A percentile compares a stretch with the other conserved stretches of the same genome.
Conservation (phyloP, 2,797 vertebrate species). For the Peromyscus eremicus region DNA sequence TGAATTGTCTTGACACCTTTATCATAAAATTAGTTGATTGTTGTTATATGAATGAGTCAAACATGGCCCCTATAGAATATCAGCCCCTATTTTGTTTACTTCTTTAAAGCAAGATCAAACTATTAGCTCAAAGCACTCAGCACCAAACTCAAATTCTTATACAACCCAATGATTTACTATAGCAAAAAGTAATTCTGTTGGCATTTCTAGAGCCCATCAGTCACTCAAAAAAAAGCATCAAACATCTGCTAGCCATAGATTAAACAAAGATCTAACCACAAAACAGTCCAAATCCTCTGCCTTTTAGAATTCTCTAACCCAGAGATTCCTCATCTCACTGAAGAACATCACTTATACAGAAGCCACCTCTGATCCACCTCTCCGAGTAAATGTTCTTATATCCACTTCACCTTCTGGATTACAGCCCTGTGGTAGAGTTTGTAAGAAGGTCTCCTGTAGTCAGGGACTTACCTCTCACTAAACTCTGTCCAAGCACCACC, state of each 20-base stretch:
- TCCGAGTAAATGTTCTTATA: not conserved
- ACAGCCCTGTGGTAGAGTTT: not conserved
- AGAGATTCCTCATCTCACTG: not conserved
- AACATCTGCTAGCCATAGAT: not conserved
- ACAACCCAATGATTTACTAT: not conserved
- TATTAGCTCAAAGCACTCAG: not conserved
- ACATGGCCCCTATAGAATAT: not conserved
- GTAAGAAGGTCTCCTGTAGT: not conserved
- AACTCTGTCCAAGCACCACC: not conserved
- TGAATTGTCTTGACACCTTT: not conserved
- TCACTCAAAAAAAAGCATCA: not conserved
- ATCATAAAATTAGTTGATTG: not conserved
- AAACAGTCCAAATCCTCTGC: not conserved
- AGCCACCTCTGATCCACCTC: not conserved
- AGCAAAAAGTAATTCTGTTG: not conserved
- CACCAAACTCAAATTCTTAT: not conserved
- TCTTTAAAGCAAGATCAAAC: not conserved
- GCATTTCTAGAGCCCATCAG: not conserved
- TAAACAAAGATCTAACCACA: not conserved
- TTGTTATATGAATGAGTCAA: not conserved
- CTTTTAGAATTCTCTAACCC: not conserved
- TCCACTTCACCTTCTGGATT: not conserved
- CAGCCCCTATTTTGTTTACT: not conserved
- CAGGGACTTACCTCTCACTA: not conserved
- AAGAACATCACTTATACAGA: not conserved